Conservation (phyloP, 2,888 invertebrate species). For the Idaea biselata region DNA sequence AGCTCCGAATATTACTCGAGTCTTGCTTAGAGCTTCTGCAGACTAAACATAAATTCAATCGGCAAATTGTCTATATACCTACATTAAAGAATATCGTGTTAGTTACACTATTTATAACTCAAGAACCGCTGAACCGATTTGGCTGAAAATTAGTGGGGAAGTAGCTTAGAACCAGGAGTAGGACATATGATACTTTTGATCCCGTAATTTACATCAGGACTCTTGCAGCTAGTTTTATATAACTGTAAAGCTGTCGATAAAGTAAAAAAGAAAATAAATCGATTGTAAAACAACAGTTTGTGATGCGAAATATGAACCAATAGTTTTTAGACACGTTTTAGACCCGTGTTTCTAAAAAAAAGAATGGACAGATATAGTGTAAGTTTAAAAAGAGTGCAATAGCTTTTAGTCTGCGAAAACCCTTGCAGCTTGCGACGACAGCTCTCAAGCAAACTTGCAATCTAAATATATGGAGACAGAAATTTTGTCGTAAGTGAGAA, state of each 20-base stretch:
- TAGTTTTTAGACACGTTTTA: too few relatives aligned
- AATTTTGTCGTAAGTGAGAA: constrained; percentile 78
- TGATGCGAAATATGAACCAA: not conserved
- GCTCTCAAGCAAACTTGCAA: constrained; percentile 53
- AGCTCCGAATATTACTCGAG: constrained; percentile 34
- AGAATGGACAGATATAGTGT: too few relatives aligned
- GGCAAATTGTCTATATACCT: too few relatives aligned
- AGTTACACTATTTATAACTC: too few relatives aligned
- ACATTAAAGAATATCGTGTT: too few relatives aligned
- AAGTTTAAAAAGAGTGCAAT: too few relatives aligned
- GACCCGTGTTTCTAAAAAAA: too few relatives aligned
- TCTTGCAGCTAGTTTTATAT: not conserved
- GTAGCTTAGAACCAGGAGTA: too few relatives aligned
- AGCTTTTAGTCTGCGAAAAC: not conserved
- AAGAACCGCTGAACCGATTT: too few relatives aligned
- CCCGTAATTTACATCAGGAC: too few relatives aligned
- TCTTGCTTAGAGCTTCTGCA: constrained; percentile 31
- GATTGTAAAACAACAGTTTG: not conserved
- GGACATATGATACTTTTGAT: too few relatives aligned
- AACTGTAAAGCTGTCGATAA: not conserved
- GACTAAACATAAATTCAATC: not conserved
- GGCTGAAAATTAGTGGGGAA: too few relatives aligned
- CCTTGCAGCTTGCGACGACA: constrained; percentile 59
- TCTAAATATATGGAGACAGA: constrained; percentile 69
- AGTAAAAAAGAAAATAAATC: not conserved